Evolutionary conservation across 1,140 invertebrate genomes (phyloP).

Genomic region (Harpegnathos saltator): DNA sequence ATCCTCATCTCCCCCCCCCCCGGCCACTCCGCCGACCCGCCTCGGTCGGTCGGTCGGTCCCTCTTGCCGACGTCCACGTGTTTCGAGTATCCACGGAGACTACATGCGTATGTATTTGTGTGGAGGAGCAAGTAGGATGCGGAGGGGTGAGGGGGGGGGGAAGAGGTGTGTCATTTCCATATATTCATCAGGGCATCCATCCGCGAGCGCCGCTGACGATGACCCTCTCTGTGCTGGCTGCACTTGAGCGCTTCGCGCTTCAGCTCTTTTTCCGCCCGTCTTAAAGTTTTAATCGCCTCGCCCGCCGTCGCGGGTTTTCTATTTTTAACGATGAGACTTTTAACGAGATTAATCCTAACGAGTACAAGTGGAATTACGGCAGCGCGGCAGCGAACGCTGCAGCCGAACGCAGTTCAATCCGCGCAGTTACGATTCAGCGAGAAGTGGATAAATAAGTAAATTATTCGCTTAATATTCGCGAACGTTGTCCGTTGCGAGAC

Average conservation of each 20-base stretch:
- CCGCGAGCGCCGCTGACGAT: neutral
- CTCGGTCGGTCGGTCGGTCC: neutral
- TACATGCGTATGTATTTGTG: neutral
- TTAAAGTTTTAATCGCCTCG: slow-evolving; percentile 12
- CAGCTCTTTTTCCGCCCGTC: neutral
- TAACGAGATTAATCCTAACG: neutral
- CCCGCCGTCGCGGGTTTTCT: too few relatives aligned
- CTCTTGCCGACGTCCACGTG: neutral
- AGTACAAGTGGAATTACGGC: neutral
- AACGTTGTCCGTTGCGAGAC: too few relatives aligned
- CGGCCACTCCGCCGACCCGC: too few relatives aligned
- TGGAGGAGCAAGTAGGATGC: neutral
- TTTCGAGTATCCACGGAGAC: slow-evolving; percentile 12
- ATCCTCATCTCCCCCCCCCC: neutral
- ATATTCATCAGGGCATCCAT: slow-evolving; percentile 31
- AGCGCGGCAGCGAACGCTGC: neutral
- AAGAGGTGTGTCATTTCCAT: slow-evolving; percentile 7
- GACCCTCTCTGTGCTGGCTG: neutral
- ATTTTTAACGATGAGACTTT: neutral
- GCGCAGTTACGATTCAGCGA: too few relatives aligned
- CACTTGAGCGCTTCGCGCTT: too few relatives aligned
- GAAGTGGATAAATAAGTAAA: too few relatives aligned
- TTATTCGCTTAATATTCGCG: too few relatives aligned
- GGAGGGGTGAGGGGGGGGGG: too few relatives aligned
- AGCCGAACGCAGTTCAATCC: too few relatives aligned